These are phyloP conservation scores for Picus viridis DNA, from an alignment of 2,797 vertebrate species.

Conservation along the genomic window DNA sequence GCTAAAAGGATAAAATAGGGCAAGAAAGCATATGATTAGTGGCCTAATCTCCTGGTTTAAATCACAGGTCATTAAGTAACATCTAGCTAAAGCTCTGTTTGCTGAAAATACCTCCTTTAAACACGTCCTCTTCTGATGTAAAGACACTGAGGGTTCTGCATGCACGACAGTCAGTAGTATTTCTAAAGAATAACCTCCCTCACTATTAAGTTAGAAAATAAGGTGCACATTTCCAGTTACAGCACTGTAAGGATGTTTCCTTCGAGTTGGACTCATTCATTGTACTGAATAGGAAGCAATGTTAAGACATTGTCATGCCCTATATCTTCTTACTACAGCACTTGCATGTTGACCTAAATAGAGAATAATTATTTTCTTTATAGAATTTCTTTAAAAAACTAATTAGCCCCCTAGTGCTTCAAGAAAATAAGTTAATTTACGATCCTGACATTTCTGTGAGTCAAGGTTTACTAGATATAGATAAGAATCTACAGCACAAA, in stretches of 20 bases:
- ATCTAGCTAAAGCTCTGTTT: not conserved
- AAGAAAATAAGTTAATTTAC: constrained; percentile 17
- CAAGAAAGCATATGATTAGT: not conserved
- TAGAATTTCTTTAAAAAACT: not conserved
- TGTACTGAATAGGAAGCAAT: not conserved
- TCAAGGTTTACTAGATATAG: not conserved
- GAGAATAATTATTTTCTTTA: constrained; percentile 1
- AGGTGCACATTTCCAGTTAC: not conserved
- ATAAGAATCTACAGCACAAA: not conserved
- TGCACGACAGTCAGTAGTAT: fast-evolving
- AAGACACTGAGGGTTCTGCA: not conserved
- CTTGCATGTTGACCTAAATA: not conserved
- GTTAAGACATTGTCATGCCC: not conserved
- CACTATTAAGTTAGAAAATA: not conserved
- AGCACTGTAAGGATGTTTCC: not conserved
- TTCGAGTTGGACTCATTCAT: not conserved
- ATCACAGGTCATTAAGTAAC: not conserved
- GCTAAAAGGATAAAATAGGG: not conserved
- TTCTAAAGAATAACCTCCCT: not conserved
- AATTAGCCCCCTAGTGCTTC: not conserved
- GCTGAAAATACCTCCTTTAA: not conserved
- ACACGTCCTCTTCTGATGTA: not conserved
- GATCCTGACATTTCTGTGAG: constrained; percentile 3
- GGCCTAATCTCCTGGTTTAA: not conserved
- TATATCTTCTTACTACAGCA: not conserved